A percentile compares a stretch with the other conserved stretches of the same genome.
Conservation (phyloP, 1,140 invertebrate genomes). For the Cydia strobilella region DNA sequence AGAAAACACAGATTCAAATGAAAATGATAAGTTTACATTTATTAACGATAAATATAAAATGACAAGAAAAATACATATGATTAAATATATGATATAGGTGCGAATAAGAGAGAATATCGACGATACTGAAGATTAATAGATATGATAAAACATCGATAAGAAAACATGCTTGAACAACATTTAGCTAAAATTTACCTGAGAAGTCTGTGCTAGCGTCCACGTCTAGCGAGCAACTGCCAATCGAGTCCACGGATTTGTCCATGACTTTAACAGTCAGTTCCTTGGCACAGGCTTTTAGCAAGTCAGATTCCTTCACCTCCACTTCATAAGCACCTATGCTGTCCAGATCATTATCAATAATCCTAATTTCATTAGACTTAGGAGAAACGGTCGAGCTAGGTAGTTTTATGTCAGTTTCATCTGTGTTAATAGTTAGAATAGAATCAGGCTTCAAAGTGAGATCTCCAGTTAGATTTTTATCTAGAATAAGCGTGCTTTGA, state of each 20-base stretch:
- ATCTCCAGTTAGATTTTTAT: conserved; percentile 57
- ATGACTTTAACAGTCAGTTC: conserved; percentile 79
- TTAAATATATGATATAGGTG: conserved; percentile 29
- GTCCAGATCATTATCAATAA: conserved; percentile 59
- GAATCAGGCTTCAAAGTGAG: conserved; percentile 58
- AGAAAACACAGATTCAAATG: conserved; percentile 36
- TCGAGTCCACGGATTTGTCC: conserved; percentile 86
- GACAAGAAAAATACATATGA: conserved; percentile 32
- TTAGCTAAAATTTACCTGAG: conserved; percentile 83
- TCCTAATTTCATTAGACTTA: conserved; percentile 57
- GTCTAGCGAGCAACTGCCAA: conserved; percentile 91
- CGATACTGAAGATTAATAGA: conserved; percentile 15
- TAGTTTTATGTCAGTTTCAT: conserved; percentile 70
- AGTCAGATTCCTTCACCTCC: conserved; percentile 71
- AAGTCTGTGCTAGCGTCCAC: conserved; percentile 89
- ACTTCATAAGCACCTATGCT: conserved; percentile 74
- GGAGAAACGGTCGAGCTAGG: conserved; percentile 72
- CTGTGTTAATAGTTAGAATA: conserved; percentile 66
- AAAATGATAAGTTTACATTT: conserved; percentile 35
- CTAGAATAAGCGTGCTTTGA: conserved; percentile 71
- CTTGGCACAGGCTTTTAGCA: conserved; percentile 64
- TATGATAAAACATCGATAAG: conserved; percentile 18
- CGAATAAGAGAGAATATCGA: conserved; percentile 12
- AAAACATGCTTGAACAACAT: conserved; percentile 37
- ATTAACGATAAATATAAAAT: conserved; percentile 34